These are phyloP conservation scores for Eleginops maclovinus DNA, from an alignment of 2,113 vertebrate genomes.

Conservation along the genomic window DNA sequence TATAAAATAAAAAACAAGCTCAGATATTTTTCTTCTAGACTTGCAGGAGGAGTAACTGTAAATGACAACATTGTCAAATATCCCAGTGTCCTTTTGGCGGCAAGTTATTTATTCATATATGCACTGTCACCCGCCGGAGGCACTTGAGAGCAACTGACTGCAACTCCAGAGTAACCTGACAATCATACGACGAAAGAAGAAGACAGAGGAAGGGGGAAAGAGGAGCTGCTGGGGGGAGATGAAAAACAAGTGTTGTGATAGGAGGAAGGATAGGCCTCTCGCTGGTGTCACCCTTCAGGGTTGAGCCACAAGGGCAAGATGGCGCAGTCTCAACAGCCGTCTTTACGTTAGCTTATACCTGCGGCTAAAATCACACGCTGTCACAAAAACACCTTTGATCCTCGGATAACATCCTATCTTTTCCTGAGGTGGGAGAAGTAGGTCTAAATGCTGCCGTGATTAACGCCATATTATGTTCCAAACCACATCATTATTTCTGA, in stretches of 20 bases:
- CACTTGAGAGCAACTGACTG: constrained; percentile 73
- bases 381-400: constrained; percentile 43
- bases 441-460: too few species aligned
- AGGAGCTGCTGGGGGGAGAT: constrained; percentile 29
- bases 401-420: not conserved
- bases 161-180: constrained; percentile 75
- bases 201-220: constrained; percentile 49
- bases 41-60: constrained; percentile 66
- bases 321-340: not conserved
- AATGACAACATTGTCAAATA: constrained; percentile 76
- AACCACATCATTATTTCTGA: too few species aligned
- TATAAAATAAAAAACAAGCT: constrained; percentile 22
- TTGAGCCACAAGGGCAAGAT: constrained; percentile 18
- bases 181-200: constrained; percentile 62
- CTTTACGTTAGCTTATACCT: constrained; percentile 24
- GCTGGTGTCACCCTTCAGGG: constrained; percentile 27
- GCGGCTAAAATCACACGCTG: constrained; percentile 39
- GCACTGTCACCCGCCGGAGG: constrained; percentile 73
- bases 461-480: too few species aligned
- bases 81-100: constrained; percentile 67
- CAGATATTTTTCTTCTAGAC: constrained; percentile 41
- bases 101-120: constrained; percentile 79
- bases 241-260: constrained; percentile 35
- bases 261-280: constrained; percentile 10
- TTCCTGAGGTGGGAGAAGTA: too few species aligned